A percentile compares a stretch with the other conserved stretches of the same genome.
Conservation (phyloP, 2,888 invertebrate species). For the Taphrorychus bicolor region DNA sequence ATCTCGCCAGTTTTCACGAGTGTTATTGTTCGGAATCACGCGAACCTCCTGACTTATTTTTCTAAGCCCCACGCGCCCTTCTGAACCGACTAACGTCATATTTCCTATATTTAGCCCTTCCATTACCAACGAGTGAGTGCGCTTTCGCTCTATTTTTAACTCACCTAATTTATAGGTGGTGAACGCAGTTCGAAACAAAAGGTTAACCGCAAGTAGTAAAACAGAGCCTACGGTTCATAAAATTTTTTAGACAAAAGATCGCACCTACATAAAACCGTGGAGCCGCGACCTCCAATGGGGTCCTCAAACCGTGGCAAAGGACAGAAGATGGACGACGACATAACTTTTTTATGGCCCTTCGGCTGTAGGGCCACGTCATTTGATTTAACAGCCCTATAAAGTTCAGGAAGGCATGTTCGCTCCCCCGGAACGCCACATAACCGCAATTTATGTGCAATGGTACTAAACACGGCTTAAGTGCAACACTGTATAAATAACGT, state of each 20-base stretch:
- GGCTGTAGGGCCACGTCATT: constrained; percentile 41
- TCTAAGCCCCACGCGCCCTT: constrained; percentile 20
- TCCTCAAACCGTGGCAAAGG: background rate
- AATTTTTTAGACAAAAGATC: constrained; percentile 2
- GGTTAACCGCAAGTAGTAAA: background rate
- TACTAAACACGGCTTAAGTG: constrained; percentile 24
- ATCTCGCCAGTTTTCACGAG: constrained; percentile 56
- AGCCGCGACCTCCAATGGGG: constrained; percentile 7
- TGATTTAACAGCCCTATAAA: background rate
- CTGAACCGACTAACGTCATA: constrained; percentile 2
- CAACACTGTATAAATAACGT: constrained; percentile 23
- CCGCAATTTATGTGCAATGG: constrained; percentile 32
- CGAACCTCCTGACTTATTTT: constrained; percentile 42
- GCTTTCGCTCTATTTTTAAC: background rate
- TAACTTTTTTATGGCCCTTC: constrained; percentile 38
- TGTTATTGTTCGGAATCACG: constrained; percentile 56
- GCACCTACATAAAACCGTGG: constrained; percentile 7
- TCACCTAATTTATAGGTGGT: background rate
- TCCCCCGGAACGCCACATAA: constrained; percentile 3
- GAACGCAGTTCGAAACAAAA: background rate
- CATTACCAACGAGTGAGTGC: background rate
- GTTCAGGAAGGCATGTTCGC: constrained; percentile 18
- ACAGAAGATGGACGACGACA: background rate
- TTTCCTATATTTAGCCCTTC: constrained; percentile 4
- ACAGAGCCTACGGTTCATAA: background rate